Percentiles rank a stretch among this genome's conserved stretches.
phyloP scores from a whole-genome alignment of 2,113 vertebrate genomes.

The Collichthys lucidus region DNA sequence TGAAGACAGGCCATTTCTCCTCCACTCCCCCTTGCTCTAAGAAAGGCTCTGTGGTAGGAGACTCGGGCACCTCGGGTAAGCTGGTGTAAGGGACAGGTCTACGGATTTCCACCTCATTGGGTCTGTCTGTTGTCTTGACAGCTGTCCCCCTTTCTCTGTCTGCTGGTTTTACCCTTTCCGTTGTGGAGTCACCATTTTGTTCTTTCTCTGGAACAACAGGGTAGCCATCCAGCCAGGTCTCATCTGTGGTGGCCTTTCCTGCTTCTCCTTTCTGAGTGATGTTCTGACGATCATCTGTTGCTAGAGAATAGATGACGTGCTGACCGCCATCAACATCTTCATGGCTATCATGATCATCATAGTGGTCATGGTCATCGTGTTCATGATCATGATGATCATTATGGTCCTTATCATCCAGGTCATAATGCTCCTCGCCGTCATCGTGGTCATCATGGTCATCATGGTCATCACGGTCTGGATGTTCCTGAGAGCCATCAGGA shows the following conservation, averaged over 20 bases:
- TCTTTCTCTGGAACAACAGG: constrained; percentile 85
- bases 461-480: constrained; percentile 32
- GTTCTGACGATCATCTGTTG: constrained; percentile 72
- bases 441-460: constrained; percentile 27
- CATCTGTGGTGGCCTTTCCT: constrained; percentile 82
- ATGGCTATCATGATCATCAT: constrained; percentile 47
- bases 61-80: constrained; percentile 45
- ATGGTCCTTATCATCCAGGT: background rate
- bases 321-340: constrained; percentile 45
- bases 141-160: constrained; percentile 28
- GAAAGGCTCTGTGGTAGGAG: constrained; percentile 47
- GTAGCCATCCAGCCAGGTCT: constrained; percentile 93
- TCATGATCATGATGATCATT: constrained; percentile 24
- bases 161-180: constrained; percentile 44
- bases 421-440: background rate
- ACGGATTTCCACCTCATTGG: constrained; percentile 78
- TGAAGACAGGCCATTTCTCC: constrained; percentile 39
- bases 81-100: constrained; percentile 56
- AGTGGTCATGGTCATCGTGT: background rate
- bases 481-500: constrained; percentile 43
- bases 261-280: constrained; percentile 67
- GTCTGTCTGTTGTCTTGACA: constrained; percentile 71
- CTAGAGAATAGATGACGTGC: constrained; percentile 61
- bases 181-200: constrained; percentile 79
- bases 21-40: constrained; percentile 49